Base-by-base conservation (phyloP, 2,888 invertebrate species). In the Lasius platythorax region DNA sequence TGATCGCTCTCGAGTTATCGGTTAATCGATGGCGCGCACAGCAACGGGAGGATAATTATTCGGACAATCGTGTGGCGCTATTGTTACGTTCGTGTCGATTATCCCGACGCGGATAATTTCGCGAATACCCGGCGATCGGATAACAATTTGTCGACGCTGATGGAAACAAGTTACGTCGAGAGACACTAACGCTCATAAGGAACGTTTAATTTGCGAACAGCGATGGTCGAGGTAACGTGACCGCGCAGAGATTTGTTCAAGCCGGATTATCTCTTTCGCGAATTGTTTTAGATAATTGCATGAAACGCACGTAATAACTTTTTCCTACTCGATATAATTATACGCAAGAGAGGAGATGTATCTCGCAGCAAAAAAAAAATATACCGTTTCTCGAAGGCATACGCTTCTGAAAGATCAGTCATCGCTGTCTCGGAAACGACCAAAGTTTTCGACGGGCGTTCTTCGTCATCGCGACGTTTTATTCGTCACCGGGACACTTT, bases 21-120 rank as follows among this genome's bases (percentile, higher is more conserved):
- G 0, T 23, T 50, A 53, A 53, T 18, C 28, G n/a, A 28, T 30
- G 15, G 18, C 56, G 50, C 82, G 50, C 86, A 5, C 53, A 66
- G 70, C 73, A 76, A 64, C 40, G 53, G 63, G 28, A 12, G 61
- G 43, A 85, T 87, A 85, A 88, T 88, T 88, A 82, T 68, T 67
- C 40, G 75, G 50, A 76, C 73, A 67, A 84, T 67, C 46, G n/a
- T 8, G 76, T 85, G 63, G 56, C 50, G 30, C 67, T 66, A 88
- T 87, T 88, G 85, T 89, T 82, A 84, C 79, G 72, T 75, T 33
- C 83, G 78, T 37, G 83, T 82, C 73, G 74, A 88, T 87, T 67
- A 88, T 82, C 46, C 64, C 61, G 40, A 58, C 56, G 68, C 46
- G 75, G 23, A 68, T 78, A 68, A 78, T 78, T 78, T 58, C 78